Evolutionary conservation across 1,140 invertebrate genomes (phyloP), one percentile per base, ranked within the genome.

Genomic region (Diploscapter pachys): DNA sequence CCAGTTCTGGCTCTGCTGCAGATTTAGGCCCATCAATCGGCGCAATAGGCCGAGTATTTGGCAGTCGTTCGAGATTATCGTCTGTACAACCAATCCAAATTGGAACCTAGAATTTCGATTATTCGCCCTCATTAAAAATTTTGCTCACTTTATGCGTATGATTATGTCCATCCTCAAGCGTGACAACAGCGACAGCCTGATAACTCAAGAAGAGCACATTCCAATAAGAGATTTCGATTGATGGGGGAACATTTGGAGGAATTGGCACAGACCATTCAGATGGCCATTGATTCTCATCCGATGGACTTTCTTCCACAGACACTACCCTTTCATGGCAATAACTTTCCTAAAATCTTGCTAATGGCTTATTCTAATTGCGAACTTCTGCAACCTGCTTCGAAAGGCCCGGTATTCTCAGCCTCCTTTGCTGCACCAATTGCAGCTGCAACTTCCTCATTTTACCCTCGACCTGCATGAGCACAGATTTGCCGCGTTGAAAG

Each of bases 61-160:
- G 31, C 31, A 59, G 55, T 13, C 9, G 5, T 6, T 68, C 31
- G 13, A 72, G 70, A 59, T 79, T 75, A 64, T 77, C 77, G 51
- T 79, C 74, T 3, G 77, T 77, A 56, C 67, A 72, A 49, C 76
- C 76, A 13, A 79, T 79, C 74, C 75, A 76, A 54, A 79, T 70
- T 3, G 77, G 77, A 50, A 79, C 73, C 31, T 31, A 31, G 31
- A 31, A 31, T 31, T 31, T 31, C 31, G 1, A 31, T 1, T 31
- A 31, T 31, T 31, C 31, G 1, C 1, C 31, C 31, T 31, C 31
- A 31, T 31, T 31, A 0, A 31, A 31, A 31, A 31, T 31, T 31
- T 31, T 31, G 31, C 31, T 31, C 31, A 31, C 31, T n/a, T 56
- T 54, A 54, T 79, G 71, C 9, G 55, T 57, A 63, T 79, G 77